Base-by-base conservation (phyloP, 2,797 vertebrate genomes). In the Epinephelus malabaricus region DNA sequence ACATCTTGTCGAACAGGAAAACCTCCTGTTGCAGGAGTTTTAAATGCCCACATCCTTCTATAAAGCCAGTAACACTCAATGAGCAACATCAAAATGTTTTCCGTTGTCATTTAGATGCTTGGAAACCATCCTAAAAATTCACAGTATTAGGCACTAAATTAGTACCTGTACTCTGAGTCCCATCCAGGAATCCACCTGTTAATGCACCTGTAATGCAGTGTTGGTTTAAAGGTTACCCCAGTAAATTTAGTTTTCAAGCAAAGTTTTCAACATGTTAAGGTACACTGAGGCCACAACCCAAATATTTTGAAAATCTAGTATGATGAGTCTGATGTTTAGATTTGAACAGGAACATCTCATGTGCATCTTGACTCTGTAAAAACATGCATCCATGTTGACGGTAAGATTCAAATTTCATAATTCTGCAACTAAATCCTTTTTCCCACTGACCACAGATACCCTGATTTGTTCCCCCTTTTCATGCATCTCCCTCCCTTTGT, bases 401-500 rank as follows among this genome's bases (percentile, higher is more conserved):
- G 56, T 25, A 17, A 8, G 27, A 54, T 43, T 65, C 8, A 55
- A 46, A 58, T 21, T 21, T 58, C 2, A 14, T 19, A 68, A 70
- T 59, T 27, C 47, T 55, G 3, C n/a, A 47, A 0, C 30, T 77
- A 25, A 81, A 76, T 71, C 62, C 53, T 66, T 53, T 68, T 65
- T 50, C 53, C 30, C 46, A 21, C 56, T 66, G 51, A 80, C 61
- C 51, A 76, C 65, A 65, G 25, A 56, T 55, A 4, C 38, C 67
- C 14, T 70, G 27, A 53, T 63, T 74, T 76, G 62, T 79, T 27
- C 40, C 65, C 47, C 59, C 2, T 47, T 64, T 76, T 67, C n/a
- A 61, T 61, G 25, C 46, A 60, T 72, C 68, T 72, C 27, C 53
- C 50, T 75, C 40, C 40, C 19, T 86, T 50, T 66, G 59, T 86